Evolutionary conservation across 2,888 invertebrate species (phyloP).

Genomic region (Agrilus mali): DNA sequence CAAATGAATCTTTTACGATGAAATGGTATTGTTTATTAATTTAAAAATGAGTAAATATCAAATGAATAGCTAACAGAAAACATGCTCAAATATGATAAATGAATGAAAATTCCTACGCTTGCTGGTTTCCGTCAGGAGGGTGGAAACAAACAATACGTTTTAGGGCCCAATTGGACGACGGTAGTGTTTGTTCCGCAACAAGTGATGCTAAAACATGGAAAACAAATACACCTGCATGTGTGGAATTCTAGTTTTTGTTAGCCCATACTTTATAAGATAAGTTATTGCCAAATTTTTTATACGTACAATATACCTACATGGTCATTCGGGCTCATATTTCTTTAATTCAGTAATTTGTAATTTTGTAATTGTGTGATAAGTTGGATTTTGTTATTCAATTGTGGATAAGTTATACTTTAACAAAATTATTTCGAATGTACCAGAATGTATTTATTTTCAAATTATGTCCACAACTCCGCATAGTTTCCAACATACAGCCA

Average conservation of each 20-base stretch:
- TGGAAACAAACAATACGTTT: slow-evolving; percentile 17
- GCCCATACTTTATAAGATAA: slow-evolving; percentile 17
- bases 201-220: slow-evolving; percentile 31
- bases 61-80: slow-evolving; percentile 11
- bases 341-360: too few relatives aligned
- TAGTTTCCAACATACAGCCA: too few relatives aligned
- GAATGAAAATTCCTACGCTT: slow-evolving; percentile 26
- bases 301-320: too few relatives aligned
- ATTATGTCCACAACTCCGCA: not conserved
- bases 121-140: slow-evolving; percentile 16
- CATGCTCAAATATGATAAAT: slow-evolving; percentile 15
- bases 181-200: slow-evolving; percentile 19
- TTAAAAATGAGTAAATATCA: not conserved
- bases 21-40: not conserved
- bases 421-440: too few relatives aligned
- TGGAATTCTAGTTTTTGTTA: slow-evolving; percentile 21
- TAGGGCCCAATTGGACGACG: slow-evolving; percentile 17
- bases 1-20: not conserved
- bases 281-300: too few relatives aligned
- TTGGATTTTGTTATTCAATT: too few relatives aligned
- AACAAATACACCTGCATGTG: slow-evolving; percentile 34
- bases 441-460: slow-evolving; percentile 1
- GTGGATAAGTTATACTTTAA: too few relatives aligned
- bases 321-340: too few relatives aligned
- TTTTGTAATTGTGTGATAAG: too few relatives aligned